Conservation (phyloP, 2,888 invertebrate genomes). For the Euzetes globulus region DNA sequence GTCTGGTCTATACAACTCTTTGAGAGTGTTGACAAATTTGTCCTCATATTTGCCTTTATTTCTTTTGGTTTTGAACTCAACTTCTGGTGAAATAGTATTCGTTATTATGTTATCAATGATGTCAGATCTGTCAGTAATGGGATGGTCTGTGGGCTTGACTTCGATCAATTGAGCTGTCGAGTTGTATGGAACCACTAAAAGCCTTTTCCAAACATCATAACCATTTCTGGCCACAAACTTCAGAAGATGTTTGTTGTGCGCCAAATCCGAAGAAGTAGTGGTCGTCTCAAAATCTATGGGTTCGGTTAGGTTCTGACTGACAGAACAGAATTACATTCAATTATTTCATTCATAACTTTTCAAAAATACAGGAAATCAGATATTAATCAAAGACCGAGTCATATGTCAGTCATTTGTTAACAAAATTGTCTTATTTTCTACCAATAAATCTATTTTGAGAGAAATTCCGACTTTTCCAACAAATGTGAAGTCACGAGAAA, state of each 20-base stretch:
- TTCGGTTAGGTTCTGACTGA: background rate
- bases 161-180: background rate
- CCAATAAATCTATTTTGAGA: no score
- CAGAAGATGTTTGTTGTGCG: background rate
- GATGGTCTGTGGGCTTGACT: background rate
- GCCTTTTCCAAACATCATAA: background rate
- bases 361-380: background rate
- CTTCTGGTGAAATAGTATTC: background rate
- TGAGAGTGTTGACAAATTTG: background rate
- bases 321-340: background rate
- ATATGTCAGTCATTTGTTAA: no score
- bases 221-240: slow-evolving; percentile 20
- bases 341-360: background rate
- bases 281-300: background rate
- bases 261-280: background rate
- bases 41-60: background rate
- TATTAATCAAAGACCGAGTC: background rate
- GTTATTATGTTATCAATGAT: background rate
- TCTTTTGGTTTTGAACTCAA: background rate
- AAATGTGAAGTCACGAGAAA: no score
- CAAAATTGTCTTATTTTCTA: background rate
- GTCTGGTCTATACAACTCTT: background rate
- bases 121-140: background rate
- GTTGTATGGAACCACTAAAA: background rate
- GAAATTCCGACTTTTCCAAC: no score